Evolutionary conservation across 2,113 vertebrate genomes (phyloP).

Genomic region (Cavia aperea): DNA sequence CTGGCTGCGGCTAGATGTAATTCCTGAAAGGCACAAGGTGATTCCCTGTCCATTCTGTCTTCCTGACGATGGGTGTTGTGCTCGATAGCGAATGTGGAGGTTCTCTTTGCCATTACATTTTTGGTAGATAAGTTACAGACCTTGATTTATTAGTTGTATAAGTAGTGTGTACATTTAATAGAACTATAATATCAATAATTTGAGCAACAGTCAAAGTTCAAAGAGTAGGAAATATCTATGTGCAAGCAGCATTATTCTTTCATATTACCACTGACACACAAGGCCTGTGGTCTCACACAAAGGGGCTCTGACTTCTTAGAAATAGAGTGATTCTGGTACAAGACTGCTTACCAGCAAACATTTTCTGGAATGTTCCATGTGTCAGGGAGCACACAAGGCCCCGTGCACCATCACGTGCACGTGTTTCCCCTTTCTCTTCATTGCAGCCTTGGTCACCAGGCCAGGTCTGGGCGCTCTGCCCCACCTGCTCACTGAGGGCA

Average conservation of each 20-base stretch:
- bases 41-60: fast-evolving
- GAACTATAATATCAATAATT: not conserved
- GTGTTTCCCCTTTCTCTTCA: not conserved
- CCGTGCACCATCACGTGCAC: not conserved
- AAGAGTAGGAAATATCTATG: not conserved
- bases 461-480: not conserved
- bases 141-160: not conserved
- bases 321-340: not conserved
- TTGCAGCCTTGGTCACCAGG: not conserved
- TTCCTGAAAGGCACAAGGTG: not conserved
- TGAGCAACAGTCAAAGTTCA: not conserved
- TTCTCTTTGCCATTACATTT: not conserved
- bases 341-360: not conserved
- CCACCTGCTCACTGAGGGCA: fast-evolving
- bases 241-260: not conserved
- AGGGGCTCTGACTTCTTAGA: not conserved
- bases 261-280: not conserved
- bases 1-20: fast-evolving
- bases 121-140: not conserved
- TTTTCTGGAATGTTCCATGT: not conserved
- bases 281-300: not conserved
- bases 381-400: too few species aligned
- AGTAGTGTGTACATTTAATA: not conserved
- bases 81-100: fast-evolving
- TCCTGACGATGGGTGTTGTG: fast-evolving